Evolutionary conservation across 2,888 invertebrate genomes (phyloP).

Genomic region (Mythimna loreyi): DNA sequence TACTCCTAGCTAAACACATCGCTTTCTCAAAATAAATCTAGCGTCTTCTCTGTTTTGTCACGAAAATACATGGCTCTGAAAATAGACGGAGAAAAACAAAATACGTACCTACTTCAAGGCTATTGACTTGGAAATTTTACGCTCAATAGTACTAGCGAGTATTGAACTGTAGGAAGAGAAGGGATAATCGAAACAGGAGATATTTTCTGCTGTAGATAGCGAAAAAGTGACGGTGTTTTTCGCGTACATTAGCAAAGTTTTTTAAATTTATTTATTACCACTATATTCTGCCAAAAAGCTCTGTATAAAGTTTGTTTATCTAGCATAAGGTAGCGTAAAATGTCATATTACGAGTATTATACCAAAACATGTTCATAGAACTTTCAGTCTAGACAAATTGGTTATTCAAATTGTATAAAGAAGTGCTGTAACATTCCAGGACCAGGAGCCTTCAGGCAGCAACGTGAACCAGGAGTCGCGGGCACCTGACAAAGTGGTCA

Average conservation of each 20-base stretch:
- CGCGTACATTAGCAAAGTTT: not conserved
- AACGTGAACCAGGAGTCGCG: constrained; percentile 83
- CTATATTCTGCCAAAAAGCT: not conserved
- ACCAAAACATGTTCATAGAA: too few species aligned
- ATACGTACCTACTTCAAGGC: constrained; percentile 34
- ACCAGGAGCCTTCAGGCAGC: constrained; percentile 82
- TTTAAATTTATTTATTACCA: not conserved
- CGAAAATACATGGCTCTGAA: constrained; percentile 32
- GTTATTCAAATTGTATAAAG: constrained; percentile 39
- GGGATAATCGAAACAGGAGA: not conserved
- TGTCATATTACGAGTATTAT: not conserved
- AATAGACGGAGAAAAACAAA: constrained; percentile 38
- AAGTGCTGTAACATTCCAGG: constrained; percentile 75
- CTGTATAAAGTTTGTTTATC: not conserved
- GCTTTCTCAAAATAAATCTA: constrained; percentile 24
- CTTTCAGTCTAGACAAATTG: not conserved
- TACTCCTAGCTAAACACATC: not conserved
- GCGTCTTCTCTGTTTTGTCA: constrained; percentile 38
- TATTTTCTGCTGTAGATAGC: not conserved
- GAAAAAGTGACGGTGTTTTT: not conserved
- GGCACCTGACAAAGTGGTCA: constrained; percentile 92
- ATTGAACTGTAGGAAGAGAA: constrained; percentile 13
- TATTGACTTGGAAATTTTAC: constrained; percentile 43
- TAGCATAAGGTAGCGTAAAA: not conserved
- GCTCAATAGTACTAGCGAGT: not conserved